phyloP scores from a whole-genome alignment of 2,888 invertebrate genomes.

The Tethea ocularis region DNA sequence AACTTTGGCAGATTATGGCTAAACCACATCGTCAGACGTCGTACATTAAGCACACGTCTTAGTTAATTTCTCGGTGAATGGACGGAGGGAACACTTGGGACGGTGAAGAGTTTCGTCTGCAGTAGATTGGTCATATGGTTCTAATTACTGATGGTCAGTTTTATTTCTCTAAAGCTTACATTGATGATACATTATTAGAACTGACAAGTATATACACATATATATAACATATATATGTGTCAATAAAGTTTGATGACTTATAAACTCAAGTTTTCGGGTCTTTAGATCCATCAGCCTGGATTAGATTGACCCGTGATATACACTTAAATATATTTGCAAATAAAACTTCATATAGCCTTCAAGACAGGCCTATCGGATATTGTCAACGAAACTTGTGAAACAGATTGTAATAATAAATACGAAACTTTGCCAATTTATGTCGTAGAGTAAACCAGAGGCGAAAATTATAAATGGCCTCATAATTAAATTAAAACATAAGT shows the following conservation, averaged over 20 bases:
- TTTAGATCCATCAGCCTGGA: too few relatives aligned
- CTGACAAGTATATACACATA: too few relatives aligned
- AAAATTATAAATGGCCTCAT: constrained; percentile 70
- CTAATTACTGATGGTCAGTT: constrained; percentile 21
- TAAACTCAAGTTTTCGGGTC: too few relatives aligned
- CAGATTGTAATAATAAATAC: constrained; percentile 67
- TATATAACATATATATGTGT: too few relatives aligned
- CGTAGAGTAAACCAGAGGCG: constrained; percentile 48
- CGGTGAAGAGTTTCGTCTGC: constrained; percentile 23
- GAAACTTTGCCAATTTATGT: constrained; percentile 75
- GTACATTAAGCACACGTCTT: constrained; percentile 31
- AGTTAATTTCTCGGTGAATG: constrained; percentile 13
- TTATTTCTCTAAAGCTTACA: constrained; percentile 6
- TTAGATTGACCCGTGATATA: too few relatives aligned
- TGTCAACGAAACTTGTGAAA: constrained; percentile 54
- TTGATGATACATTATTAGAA: neutral
- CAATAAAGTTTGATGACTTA: too few relatives aligned
- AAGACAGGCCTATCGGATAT: constrained; percentile 30
- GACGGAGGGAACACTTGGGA: neutral
- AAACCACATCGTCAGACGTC: constrained; percentile 11
- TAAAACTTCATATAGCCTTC: neutral
- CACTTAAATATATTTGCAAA: too few relatives aligned
- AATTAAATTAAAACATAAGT: constrained; percentile 78
- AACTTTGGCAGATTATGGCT: neutral
- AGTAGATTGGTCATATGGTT: constrained; percentile 24